Conservation (phyloP, 2,888 invertebrate species). For the Caradrina clavipalpis region DNA sequence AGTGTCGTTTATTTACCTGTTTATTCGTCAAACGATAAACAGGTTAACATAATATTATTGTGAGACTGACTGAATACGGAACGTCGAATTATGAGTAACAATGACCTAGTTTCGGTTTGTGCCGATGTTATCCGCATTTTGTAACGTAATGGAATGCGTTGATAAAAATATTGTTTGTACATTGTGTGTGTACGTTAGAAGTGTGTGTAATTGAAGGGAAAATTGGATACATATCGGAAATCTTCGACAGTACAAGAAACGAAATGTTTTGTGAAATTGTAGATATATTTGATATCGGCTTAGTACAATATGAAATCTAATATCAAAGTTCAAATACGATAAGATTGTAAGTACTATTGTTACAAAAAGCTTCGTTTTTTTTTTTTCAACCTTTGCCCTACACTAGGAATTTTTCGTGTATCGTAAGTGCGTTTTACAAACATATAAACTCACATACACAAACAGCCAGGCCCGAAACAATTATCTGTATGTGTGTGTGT, state of each 20-base stretch:
- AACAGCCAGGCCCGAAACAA: no score
- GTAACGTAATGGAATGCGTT: conserved; percentile 67
- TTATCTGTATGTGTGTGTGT: no score
- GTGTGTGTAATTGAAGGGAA: conserved; percentile 37
- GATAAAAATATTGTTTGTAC: conserved; percentile 53
- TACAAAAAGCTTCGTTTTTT: no score
- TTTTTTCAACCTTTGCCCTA: no score
- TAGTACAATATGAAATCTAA: neutral
- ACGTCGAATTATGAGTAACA: conserved; percentile 58
- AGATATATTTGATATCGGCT: neutral
- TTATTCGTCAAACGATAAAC: conserved; percentile 34
- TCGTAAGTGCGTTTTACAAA: no score
- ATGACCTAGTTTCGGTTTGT: conserved; percentile 69
- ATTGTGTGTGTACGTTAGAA: conserved; percentile 16
- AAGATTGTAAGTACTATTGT: neutral
- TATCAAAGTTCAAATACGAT: neutral
- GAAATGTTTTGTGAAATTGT: conserved; percentile 8
- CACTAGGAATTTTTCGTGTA: no score
- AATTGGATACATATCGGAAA: conserved; percentile 29
- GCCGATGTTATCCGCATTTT: conserved; percentile 72
- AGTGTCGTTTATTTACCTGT: conserved; percentile 36
- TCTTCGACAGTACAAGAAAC: conserved; percentile 7
- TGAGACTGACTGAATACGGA: conserved; percentile 40
- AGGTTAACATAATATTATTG: conserved; percentile 45
- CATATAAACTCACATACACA: no score